These are phyloP conservation scores for Agonopterix subpropinquella DNA, from an alignment of 2,888 invertebrate species.

Conservation along the genomic window DNA sequence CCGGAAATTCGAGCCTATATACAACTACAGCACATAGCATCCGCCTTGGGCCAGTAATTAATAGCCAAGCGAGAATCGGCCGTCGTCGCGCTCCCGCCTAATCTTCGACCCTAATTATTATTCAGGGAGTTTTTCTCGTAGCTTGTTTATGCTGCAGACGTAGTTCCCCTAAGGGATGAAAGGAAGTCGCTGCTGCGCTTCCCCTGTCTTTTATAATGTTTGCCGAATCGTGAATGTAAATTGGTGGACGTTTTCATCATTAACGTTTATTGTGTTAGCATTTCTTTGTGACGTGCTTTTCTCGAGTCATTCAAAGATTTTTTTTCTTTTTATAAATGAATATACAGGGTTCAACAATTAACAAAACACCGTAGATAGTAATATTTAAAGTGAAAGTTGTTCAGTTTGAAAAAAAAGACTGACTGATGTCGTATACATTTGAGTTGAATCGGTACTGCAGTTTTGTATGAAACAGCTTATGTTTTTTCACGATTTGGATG, in stretches of 20 bases:
- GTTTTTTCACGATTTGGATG: too few relatives aligned
- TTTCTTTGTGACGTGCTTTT: background rate
- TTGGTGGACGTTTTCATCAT: slow-evolving; percentile 41
- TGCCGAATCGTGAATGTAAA: slow-evolving; percentile 45
- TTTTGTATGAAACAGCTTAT: too few relatives aligned
- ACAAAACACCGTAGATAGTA: too few relatives aligned
- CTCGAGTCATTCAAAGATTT: background rate
- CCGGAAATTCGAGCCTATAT: slow-evolving; percentile 64
- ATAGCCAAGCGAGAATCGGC: slow-evolving; percentile 40
- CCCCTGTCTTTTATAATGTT: slow-evolving; percentile 28
- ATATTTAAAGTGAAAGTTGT: too few relatives aligned
- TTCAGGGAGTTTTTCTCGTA: slow-evolving; percentile 42
- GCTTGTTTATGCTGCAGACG: slow-evolving; percentile 31
- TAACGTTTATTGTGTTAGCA: slow-evolving; percentile 26
- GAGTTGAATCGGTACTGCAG: too few relatives aligned
- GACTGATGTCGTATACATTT: too few relatives aligned
- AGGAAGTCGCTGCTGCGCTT: slow-evolving; percentile 19
- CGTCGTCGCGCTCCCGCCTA: slow-evolving; percentile 16
- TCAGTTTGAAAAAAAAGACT: too few relatives aligned
- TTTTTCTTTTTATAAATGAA: too few relatives aligned
- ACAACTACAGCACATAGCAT: slow-evolving; percentile 24
- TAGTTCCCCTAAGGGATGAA: slow-evolving; percentile 28
- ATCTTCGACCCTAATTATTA: slow-evolving; percentile 30
- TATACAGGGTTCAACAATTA: too few relatives aligned
- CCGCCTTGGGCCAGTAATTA: slow-evolving; percentile 56